phyloP scores from a whole-genome alignment of 1,140 invertebrate species.

The Dendroctonus valens region DNA sequence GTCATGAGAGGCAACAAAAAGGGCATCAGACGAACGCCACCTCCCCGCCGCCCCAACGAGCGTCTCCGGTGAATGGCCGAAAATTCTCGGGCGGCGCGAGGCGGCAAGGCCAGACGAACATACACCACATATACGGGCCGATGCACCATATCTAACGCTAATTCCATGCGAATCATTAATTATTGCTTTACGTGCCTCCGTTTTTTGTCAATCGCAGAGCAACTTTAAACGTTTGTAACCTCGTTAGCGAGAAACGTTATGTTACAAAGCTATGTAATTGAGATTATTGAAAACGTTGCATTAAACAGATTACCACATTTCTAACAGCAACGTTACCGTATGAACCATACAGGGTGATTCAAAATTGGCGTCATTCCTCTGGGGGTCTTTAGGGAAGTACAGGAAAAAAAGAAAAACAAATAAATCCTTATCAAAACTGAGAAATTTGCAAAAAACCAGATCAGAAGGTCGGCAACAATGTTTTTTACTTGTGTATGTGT shows the following conservation, averaged over 20 bases:
- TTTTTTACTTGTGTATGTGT: no score
- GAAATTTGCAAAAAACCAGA: no score
- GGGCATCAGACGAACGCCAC: constrained; percentile 23
- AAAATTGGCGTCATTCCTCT: no score
- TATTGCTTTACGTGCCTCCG: not conserved
- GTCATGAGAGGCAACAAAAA: constrained; percentile 24
- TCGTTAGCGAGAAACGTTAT: no score
- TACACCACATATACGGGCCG: constrained; percentile 3
- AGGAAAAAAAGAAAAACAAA: no score
- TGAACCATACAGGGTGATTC: no score
- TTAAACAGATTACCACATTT: not conserved
- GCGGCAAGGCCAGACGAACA: constrained; percentile 16
- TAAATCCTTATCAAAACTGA: no score
- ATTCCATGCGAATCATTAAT: not conserved
- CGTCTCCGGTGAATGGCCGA: constrained; percentile 28
- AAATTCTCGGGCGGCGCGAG: constrained; percentile 14
- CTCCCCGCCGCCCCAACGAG: constrained; percentile 11
- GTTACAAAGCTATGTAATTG: no score
- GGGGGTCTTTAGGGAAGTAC: no score
- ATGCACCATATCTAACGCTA: constrained; percentile 17
- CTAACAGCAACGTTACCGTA: not conserved
- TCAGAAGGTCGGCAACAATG: no score
- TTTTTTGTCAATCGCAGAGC: not conserved
- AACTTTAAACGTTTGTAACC: not conserved
- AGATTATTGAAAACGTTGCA: not conserved